Conservation (phyloP, 2,797 vertebrate species). For the Danionella dracula region DNA sequence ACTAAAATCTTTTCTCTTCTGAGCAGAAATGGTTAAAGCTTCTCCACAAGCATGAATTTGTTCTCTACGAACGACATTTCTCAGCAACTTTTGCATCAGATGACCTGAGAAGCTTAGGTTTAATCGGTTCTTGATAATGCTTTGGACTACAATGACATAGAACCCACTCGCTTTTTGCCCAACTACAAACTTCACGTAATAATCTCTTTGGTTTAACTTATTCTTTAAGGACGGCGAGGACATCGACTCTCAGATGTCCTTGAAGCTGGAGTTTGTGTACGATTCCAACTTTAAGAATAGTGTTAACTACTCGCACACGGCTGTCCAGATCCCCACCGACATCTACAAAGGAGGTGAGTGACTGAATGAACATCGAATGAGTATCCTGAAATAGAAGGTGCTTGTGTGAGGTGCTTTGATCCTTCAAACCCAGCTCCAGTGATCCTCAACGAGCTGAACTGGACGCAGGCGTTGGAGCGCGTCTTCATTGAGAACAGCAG, state of each 20-base stretch:
- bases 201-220: too few relatives aligned
- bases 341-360: constrained; percentile 96
- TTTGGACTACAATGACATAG: too few relatives aligned
- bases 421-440: constrained; percentile 29
- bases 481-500: constrained; percentile 91
- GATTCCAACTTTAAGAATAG: constrained; percentile 95
- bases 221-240: constrained; percentile 79
- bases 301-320: constrained; percentile 96
- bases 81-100: too few relatives aligned
- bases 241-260: constrained; percentile 77
- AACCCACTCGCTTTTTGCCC: too few relatives aligned
- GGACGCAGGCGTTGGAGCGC: constrained; percentile 90
- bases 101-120: too few relatives aligned
- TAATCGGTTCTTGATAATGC: too few relatives aligned
- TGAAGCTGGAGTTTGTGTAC: constrained; percentile 90
- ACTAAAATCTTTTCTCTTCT: too few relatives aligned
- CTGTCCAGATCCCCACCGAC: constrained; percentile 97
- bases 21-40: too few relatives aligned
- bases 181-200: too few relatives aligned
- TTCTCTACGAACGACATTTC: too few relatives aligned
- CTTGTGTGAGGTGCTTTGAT: background rate
- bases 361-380: background rate
- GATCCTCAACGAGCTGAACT: constrained; percentile 96
- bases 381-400: too few relatives aligned
- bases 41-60: too few relatives aligned